Conservation (phyloP, 2,888 invertebrate species). For the Hyles lineata region DNA sequence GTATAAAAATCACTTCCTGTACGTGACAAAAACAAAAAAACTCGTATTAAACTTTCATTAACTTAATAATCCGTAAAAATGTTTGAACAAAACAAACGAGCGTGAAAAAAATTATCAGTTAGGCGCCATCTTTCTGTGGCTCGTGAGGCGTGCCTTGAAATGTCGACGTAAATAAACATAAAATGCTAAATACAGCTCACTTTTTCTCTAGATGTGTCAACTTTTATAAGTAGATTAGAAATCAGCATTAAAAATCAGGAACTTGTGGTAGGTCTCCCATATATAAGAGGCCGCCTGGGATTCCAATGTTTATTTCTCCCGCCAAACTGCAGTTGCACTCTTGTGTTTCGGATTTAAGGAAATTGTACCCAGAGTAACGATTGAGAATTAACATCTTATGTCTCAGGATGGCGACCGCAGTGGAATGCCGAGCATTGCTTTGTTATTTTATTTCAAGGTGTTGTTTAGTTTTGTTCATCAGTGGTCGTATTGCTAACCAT, state of each 20-base stretch:
- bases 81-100: slow-evolving; percentile 26
- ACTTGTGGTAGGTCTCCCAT: too few species aligned
- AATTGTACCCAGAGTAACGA: too few species aligned
- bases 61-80: slow-evolving; percentile 20
- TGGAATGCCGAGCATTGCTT: too few species aligned
- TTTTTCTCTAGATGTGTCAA: slow-evolving; percentile 6
- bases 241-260: background rate
- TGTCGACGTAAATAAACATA: slow-evolving; percentile 37
- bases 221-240: background rate
- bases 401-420: too few species aligned
- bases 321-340: too few species aligned
- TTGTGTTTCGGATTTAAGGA: too few species aligned
- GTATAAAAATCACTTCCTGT: background rate
- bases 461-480: too few species aligned
- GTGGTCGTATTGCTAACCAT: too few species aligned
- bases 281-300: too few species aligned
- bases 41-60: slow-evolving; percentile 8
- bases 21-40: background rate
- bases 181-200: background rate
- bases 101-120: slow-evolving; percentile 19
- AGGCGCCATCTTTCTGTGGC: slow-evolving; percentile 21
- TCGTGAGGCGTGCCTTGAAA: slow-evolving; percentile 33
- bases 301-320: too few species aligned
- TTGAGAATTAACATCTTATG: too few species aligned
- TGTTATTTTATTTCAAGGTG: too few species aligned